Conservation (phyloP, 2,113 vertebrate genomes). For the Origma solitaria region DNA sequence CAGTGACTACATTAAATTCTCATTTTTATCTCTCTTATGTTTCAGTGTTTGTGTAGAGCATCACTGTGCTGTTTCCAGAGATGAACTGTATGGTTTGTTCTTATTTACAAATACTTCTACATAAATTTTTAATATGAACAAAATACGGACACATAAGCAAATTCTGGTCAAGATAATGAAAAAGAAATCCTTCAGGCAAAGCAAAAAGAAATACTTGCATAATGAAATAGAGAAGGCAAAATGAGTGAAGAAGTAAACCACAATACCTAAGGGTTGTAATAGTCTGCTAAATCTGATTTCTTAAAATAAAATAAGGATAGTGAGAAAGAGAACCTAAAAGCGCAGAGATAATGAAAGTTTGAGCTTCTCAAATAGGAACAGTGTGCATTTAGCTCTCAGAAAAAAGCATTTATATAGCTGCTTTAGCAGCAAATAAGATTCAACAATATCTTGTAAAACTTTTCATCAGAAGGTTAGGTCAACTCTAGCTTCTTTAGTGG, state of each 20-base stretch:
- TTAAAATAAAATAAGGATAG: background rate
- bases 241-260: background rate
- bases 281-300: conserved; percentile 15
- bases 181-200: background rate
- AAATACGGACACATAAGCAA: background rate
- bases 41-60: background rate
- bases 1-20: background rate
- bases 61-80: background rate
- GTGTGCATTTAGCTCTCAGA: background rate
- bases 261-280: background rate
- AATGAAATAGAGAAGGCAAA: conserved; percentile 13
- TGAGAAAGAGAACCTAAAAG: background rate
- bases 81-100: background rate
- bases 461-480: background rate
- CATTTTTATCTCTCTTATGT: background rate
- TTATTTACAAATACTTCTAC: conserved; percentile 12
- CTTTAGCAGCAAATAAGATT: background rate
- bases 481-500: background rate
- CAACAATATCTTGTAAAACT: background rate
- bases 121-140: background rate
- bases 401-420: background rate
- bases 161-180: conserved; percentile 24
- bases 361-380: background rate
- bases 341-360: background rate
- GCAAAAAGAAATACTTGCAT: background rate